These are phyloP conservation scores for Hozukius guyotensis DNA, from an alignment of 2,797 vertebrate genomes.

Conservation along the genomic window DNA sequence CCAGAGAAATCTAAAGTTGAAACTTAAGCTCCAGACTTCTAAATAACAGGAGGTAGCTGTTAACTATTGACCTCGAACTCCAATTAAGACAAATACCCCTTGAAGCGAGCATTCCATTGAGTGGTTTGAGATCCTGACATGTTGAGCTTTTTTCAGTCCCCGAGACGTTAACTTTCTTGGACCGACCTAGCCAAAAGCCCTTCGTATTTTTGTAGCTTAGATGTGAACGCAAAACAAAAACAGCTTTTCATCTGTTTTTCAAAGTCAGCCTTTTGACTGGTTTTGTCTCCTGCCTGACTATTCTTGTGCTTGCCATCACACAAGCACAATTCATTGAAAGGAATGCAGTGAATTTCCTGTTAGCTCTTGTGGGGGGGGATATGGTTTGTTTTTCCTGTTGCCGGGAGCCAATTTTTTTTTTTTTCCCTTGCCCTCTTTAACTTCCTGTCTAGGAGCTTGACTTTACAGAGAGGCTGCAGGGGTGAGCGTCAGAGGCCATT, in stretches of 20 bases:
- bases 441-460: constrained; percentile 77
- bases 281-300: constrained; percentile 71
- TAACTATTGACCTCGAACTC: constrained; percentile 68
- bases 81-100: constrained; percentile 62
- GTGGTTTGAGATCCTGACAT: constrained; percentile 38
- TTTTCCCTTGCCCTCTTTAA: constrained; percentile 75
- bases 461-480: constrained; percentile 72
- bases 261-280: constrained; percentile 63
- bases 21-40: constrained; percentile 66
- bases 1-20: constrained; percentile 63
- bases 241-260: constrained; percentile 67
- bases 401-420: constrained; percentile 74
- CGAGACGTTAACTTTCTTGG: constrained; percentile 29
- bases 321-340: constrained; percentile 78
- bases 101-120: constrained; percentile 41
- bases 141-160: constrained; percentile 22
- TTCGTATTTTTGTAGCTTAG: constrained; percentile 39
- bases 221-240: constrained; percentile 59
- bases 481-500: constrained; percentile 70
- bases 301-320: constrained; percentile 79
- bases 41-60: constrained; percentile 82
- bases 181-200: constrained; percentile 30
- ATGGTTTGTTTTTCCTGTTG: constrained; percentile 89
- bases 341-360: constrained; percentile 88
- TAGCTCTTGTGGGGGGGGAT: constrained; percentile 82